Base-by-base conservation (phyloP, 2,797 vertebrate species). In the Pseudochirops cupreus region DNA sequence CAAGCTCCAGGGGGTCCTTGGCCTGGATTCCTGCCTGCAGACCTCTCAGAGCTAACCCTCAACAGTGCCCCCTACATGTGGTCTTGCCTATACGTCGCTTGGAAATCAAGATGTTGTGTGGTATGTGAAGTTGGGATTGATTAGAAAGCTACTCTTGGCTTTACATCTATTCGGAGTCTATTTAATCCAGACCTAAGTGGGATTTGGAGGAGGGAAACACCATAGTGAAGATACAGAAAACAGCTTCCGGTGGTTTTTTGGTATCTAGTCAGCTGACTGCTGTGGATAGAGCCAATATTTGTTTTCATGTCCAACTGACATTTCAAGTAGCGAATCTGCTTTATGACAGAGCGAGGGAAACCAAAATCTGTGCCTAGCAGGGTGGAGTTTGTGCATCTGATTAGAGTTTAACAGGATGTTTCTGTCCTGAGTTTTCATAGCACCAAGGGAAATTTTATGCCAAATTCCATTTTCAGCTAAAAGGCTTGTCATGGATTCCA, bases 301-400 rank as follows among this genome's bases (percentile, higher is more conserved):
- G 96, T 93, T 97, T 95, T 97, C 95, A 96, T 7, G 56, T 95
- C 94, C 93, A 97, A 91, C 96, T 96, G 96, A 96, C 87, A 94
- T 97, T 95, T 97, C 95, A 96, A 95, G 94, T 95, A 95, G 91
- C 94, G 97, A 94, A 97, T 96, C 94, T 94, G 95, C 94, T 96
- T 7, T 57, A 57, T 57, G 21, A 24, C 56, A 57, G 26, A 57
- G 56, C 24, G 26, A 82, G 94, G 96, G 94, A 96, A 97, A 95
- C 94, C 94, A 96, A 97, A 97, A 97, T 95, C 93, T 46, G 97
- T 95, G 58, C 95, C 92, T 96, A 31, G n/a, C 56, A 95, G 95
- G 91, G 92, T 95, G 74, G 92, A 96, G 92, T 93, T 97, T 94
- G 96, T 96, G 91, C 93, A 89, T 95, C 91, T 94, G 96, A 57